These are phyloP conservation scores for Penelope pileata DNA, from an alignment of 2,113 vertebrate species.

Conservation along the genomic window DNA sequence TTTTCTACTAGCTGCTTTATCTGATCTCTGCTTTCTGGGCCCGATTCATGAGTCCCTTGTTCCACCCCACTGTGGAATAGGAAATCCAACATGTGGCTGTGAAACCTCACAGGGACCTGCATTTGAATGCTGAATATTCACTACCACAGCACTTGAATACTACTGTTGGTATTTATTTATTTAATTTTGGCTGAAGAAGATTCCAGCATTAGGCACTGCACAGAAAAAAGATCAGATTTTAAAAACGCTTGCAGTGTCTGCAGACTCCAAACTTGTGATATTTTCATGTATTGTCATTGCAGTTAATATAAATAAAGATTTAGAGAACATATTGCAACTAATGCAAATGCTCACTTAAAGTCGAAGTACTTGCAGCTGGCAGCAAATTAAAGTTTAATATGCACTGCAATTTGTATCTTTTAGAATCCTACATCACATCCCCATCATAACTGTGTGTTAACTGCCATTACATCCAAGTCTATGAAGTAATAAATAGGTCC, in stretches of 20 bases:
- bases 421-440: constrained; percentile 50
- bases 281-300: neutral
- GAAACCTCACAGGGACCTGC: neutral
- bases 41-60: neutral
- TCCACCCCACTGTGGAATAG: neutral
- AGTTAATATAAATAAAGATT: neutral
- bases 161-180: neutral
- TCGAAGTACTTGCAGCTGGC: constrained; percentile 10
- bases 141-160: neutral
- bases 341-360: neutral
- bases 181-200: neutral
- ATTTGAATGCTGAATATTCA: neutral
- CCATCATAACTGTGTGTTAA: constrained; percentile 57
- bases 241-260: neutral
- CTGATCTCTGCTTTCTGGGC: neutral
- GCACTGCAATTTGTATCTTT: constrained; percentile 49
- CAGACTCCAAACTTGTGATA: neutral
- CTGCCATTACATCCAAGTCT: constrained; percentile 50
- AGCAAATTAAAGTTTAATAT: constrained; percentile 48
- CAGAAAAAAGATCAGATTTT: neutral
- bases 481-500: constrained; percentile 69
- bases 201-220: neutral
- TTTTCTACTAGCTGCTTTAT: neutral
- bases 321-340: neutral
- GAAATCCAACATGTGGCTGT: neutral